A percentile compares a stretch with the other conserved stretches of the same genome.
These are phyloP conservation scores for Plutella xylostella DNA, from an alignment of 2,888 invertebrate species.

Conservation along the genomic window DNA sequence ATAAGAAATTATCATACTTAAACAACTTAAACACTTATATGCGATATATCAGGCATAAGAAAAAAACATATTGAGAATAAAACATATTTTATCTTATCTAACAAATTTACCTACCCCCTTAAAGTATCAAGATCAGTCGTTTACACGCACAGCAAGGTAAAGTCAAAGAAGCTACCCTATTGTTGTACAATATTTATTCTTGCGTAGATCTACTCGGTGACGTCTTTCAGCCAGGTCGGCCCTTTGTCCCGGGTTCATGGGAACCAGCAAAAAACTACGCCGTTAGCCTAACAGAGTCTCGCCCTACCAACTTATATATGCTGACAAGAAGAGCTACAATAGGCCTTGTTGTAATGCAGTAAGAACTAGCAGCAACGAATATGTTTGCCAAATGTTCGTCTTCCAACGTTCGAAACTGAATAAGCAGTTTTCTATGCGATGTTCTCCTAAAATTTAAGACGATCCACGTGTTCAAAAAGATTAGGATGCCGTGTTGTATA, in stretches of 20 bases:
- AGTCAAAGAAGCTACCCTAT: conserved; percentile 67
- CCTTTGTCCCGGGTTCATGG: conserved; percentile 66
- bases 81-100: too few species aligned
- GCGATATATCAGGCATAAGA: too few species aligned
- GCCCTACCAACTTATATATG: neutral
- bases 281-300: neutral
- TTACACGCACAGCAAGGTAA: conserved; percentile 21
- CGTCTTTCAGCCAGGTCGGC: conserved; percentile 61
- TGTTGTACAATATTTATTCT: conserved; percentile 66
- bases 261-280: conserved; percentile 64
- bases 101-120: too few species aligned
- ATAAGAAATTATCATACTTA: too few species aligned
- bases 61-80: too few species aligned
- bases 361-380: neutral
- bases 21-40: too few species aligned
- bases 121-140: conserved; percentile 32
- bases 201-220: conserved; percentile 53
- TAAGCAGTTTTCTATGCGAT: conserved; percentile 58
- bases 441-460: conserved; percentile 28
- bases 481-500: conserved; percentile 39
- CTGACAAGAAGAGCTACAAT: neutral
- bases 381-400: conserved; percentile 1
- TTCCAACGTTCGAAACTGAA: conserved; percentile 52
- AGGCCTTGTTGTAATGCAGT: neutral
- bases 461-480: conserved; percentile 57